Evolutionary conservation across 2,888 invertebrate genomes (phyloP), one percentile per base, ranked within the genome.

Genomic region (Glyphotaelius pellucidus): DNA sequence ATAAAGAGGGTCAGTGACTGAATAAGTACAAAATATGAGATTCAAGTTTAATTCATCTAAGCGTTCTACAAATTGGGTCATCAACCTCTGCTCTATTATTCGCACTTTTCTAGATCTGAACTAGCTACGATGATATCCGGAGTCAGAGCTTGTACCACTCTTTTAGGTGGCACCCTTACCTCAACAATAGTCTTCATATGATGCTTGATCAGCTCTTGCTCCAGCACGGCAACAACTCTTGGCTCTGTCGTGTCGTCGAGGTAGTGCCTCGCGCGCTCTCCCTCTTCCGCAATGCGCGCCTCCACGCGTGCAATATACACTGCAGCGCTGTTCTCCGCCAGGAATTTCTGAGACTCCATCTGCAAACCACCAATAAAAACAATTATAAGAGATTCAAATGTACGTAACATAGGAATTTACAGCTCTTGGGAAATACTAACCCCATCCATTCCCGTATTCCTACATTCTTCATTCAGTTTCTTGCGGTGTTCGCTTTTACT

Each of bases 241-340:
- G 98, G 97, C 95, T 99, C 99, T 30, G 99, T 99, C 93, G 98
- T 98, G 95, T 99, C 99, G 96, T 99, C 99, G 92, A 99, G 97
- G 96, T 99, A 99, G 95, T 99, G 98, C 93, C 99, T 98, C 87
- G 99, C 99, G 94, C 99, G 97, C 95, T 99, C 99, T 32, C 99
- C 99, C 96, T 99, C 99, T 95, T 99, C 99, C 93, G 98, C 97
- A 94, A 99, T 99, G 94, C 99, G 97, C 67, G 98, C 98, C 96
- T 99, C 99, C 92, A 99, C 99, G 96, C 99, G 99, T 95, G 99
- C 99, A 94, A 99, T 99, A 96, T 99, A 99, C 94, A 99, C 99
- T 93, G 99, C 99, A 92, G 99, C 99, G 96, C 99, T 99, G 96
- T 99, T 99, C 96, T 99, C 99, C 80, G 98, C 98, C 94, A 99